Evolutionary conservation across 1,140 invertebrate species (phyloP), one percentile per base, ranked within the genome.

Genomic region (Muscidifurax raptorellus): DNA sequence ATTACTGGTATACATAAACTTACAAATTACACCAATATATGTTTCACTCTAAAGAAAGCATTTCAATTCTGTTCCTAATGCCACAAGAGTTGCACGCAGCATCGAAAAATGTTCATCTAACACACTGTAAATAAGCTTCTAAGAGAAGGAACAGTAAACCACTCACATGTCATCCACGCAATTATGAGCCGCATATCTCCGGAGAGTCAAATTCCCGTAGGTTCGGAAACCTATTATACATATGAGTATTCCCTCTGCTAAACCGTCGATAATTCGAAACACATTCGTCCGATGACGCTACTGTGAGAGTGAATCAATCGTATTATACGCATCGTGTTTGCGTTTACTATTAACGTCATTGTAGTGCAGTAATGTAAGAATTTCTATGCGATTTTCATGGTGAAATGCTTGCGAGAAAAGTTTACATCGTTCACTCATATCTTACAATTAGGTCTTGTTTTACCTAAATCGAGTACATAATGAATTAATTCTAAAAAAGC

Each of bases 221-320:
- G 66, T 22, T 47, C 25, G 32, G 9, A 6, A 6, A 18, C 18
- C 64, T 25, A 44, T 80, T 69, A 69, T 69, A 12, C 25, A 47
- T n/a, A n/a, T 40, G 30, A 44, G 44, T 69, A 80, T 67, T 80
- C 64, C 36, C 25, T 22, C 30, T 69, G 78, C 6, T 66, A 36
- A 79, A 66, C n/a, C 59, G 64, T 30, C 36, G 66, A 71, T 71
- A 30, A 28, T 80, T 36, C 59, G 76, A 64, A 69, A 71, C 2
- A 69, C 27, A n/a, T 36, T 12, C 12, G 12, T 30, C 25, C 25
- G 27, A 18, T 30, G 27, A 1, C 12, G 30, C 67, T 71, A 12
- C 27, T 15, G 15, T 10, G 32, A 52, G n/a, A 59, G 1, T 7
- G 30, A 67, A 80, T 67, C 64, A 69, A 72, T 32, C 44, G 10